Conservation (phyloP, 2,888 invertebrate genomes). For the Herminia tarsipennalis region DNA sequence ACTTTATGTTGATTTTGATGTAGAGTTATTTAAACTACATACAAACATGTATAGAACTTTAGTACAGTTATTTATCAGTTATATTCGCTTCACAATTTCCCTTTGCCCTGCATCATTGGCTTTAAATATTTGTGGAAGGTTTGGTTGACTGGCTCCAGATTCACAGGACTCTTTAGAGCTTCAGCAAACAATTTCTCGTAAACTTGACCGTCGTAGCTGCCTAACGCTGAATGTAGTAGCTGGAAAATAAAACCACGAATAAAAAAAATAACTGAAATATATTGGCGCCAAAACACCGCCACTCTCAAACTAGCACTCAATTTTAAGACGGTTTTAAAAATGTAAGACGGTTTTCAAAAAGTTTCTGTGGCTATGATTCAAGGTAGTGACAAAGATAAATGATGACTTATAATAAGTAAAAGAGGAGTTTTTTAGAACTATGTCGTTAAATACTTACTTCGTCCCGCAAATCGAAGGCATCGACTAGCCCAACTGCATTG, state of each 20-base stretch:
- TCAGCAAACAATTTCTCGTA: slow-evolving; percentile 92
- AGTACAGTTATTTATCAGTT: not conserved
- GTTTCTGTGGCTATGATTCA: too few relatives aligned
- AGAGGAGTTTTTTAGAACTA: not conserved
- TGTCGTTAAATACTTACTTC: slow-evolving; percentile 72
- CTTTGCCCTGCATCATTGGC: slow-evolving; percentile 90
- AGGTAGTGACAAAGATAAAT: too few relatives aligned
- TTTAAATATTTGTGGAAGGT: slow-evolving; percentile 90
- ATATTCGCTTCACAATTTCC: slow-evolving; percentile 79
- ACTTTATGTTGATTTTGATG: too few relatives aligned
- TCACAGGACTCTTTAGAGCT: slow-evolving; percentile 92
- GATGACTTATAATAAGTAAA: too few relatives aligned
- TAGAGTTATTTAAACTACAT: too few relatives aligned
- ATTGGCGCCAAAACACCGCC: not conserved
- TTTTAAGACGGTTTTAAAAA: too few relatives aligned
- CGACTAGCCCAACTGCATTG: slow-evolving; percentile 95
- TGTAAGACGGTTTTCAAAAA: too few relatives aligned
- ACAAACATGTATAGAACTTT: too few relatives aligned
- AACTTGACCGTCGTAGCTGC: slow-evolving; percentile 92
- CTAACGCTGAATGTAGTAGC: slow-evolving; percentile 89
- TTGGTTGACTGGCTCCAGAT: slow-evolving; percentile 90
- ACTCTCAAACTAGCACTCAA: too few relatives aligned
- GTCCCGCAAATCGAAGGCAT: slow-evolving; percentile 94
- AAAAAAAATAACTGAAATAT: not conserved
- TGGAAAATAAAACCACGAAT: slow-evolving; percentile 25